Percentiles rank a stretch among this genome's conserved stretches.
phyloP scores from a whole-genome alignment of 2,888 invertebrate species.

The Anthophora plumipes region DNA sequence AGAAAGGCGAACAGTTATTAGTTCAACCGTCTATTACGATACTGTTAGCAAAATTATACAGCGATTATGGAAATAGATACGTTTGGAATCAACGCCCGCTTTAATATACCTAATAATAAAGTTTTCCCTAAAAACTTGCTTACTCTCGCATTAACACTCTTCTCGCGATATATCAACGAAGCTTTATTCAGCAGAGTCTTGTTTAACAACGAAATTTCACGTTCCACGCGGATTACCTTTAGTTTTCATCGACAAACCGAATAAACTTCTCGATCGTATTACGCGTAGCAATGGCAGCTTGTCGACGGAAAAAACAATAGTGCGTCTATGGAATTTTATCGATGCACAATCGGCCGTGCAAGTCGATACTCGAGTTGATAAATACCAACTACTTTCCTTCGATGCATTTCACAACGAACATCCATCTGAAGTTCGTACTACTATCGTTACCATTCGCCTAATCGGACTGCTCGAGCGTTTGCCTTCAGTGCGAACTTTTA shows the following conservation, averaged over 20 bases:
- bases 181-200: no score
- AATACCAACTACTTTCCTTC: conserved; percentile 67
- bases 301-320: conserved; percentile 61
- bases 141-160: no score
- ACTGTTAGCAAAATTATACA: no score
- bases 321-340: conserved; percentile 63
- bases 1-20: no score
- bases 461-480: conserved; percentile 39
- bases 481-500: conserved; percentile 27
- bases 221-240: background rate
- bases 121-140: no score
- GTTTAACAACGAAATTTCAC: no score
- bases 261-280: background rate
- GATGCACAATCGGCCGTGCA: conserved; percentile 57
- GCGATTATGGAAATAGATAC: no score
- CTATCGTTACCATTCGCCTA: conserved; percentile 44
- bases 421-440: conserved; percentile 53
- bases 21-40: no score
- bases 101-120: no score
- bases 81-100: no score
- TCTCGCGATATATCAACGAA: no score
- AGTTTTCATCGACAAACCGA: conserved; percentile 10
- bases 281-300: conserved; percentile 28
- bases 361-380: conserved; percentile 62
- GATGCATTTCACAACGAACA: conserved; percentile 71